Conservation (phyloP, 2,888 invertebrate species). For the Tetanocera ferruginea region DNA sequence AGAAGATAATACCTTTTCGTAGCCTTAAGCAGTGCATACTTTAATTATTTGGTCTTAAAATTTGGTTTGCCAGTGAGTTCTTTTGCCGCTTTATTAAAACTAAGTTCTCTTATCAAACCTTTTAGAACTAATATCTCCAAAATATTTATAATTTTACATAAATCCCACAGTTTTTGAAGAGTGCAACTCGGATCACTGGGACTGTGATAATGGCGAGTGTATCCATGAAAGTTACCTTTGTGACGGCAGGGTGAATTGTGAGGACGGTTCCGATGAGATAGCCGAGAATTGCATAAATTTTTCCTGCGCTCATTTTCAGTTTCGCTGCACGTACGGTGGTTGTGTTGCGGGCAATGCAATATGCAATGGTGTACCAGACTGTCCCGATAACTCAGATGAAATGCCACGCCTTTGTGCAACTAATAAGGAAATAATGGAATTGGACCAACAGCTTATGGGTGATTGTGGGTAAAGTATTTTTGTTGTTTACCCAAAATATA, state of each 20-base stretch:
- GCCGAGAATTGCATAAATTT: conserved; percentile 35
- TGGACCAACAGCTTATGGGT: conserved; percentile 7
- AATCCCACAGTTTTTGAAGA: not conserved
- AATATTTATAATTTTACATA: too few species aligned
- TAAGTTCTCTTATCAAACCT: too few species aligned
- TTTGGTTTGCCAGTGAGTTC: too few species aligned
- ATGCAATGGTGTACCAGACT: conserved; percentile 54
- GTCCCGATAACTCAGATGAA: conserved; percentile 60
- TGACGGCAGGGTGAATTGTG: conserved; percentile 47
- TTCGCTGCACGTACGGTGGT: conserved; percentile 60
- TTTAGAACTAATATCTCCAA: too few species aligned
- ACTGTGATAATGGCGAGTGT: conserved; percentile 61
- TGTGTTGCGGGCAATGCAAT: conserved; percentile 51
- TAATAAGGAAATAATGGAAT: not conserved
- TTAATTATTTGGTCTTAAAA: too few species aligned
- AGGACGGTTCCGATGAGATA: conserved; percentile 52
- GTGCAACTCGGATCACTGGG: conserved; percentile 42
- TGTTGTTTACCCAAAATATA: not conserved
- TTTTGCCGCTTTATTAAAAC: too few species aligned
- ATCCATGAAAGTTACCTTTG: conserved; percentile 55
- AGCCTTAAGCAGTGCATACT: too few species aligned
- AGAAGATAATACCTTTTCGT: too few species aligned
- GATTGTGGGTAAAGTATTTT: conserved; percentile 10
- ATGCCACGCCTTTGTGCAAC: conserved; percentile 47
- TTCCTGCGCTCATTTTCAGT: conserved; percentile 54